Base-by-base conservation (phyloP, 2,888 invertebrate genomes). In the Peribatodes rhomboidaria region DNA sequence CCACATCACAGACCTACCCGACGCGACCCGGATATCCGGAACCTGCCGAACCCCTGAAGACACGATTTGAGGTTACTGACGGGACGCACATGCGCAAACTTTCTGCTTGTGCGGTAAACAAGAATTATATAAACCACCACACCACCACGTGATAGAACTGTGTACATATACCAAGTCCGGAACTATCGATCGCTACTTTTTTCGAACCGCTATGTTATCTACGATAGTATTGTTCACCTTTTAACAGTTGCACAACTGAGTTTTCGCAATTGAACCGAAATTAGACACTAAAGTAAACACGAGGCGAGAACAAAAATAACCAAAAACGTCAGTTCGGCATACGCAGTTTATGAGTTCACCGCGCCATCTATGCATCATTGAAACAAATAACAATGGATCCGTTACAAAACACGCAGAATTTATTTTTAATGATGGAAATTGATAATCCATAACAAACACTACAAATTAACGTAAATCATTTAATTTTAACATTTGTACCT, bases 51-150 rank as follows among this genome's bases (percentile, higher is more conserved):
- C 89, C 87, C 83, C 86, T 88, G 86, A 84, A 88, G 86, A 82
- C 81, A 90, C 89, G 83, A 86, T 92, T 92, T 92, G 92, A 93
- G 93, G 93, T 94, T 93, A 93, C 93, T 84, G 92, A 90, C 88
- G 88, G 88, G 87, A 92, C 92, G 93, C 93, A 93, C 93, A 94
- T 94, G 93, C 93, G 93, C 93, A 93, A 93, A 92, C 87, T 92
- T 92, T 89, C 89, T 84, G 87, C 89, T 91, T 90, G 88, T 90
- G 91, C 92, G 87, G 93, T 93, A 93, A 93, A 93, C 93, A 93
- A 93, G 89, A 93, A 93, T 94, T 94, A 93, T 93, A 93, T 93
- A 93, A 93, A 94, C 92, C 88, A 90, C 90, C 88, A 92, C 93
- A 93, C 93, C 90, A 93, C 94, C 94, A 93, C 94, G 94, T 93